These are phyloP conservation scores for Discoglossus pictus DNA, from an alignment of 2,797 vertebrate genomes.

Conservation along the genomic window DNA sequence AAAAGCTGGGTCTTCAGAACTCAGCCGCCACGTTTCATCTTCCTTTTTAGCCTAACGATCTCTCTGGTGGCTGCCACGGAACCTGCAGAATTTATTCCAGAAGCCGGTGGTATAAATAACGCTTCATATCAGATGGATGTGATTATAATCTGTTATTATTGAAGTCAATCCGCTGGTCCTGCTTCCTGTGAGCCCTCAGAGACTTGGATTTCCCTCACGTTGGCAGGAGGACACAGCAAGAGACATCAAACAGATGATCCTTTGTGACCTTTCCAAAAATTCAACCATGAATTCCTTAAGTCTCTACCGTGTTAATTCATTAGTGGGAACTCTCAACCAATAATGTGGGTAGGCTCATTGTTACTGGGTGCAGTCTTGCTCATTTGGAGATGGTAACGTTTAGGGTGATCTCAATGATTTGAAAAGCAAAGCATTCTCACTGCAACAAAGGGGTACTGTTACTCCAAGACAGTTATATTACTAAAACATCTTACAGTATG, in stretches of 20 bases:
- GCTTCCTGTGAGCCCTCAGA: constrained; percentile 10
- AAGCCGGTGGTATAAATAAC: constrained; percentile 45
- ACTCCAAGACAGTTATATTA: no score
- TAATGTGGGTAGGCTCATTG: background rate
- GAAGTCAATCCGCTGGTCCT: constrained; percentile 10
- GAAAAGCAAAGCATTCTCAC: no score
- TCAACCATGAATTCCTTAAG: no score
- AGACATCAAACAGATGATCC: no score
- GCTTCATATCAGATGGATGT: constrained; percentile 24
- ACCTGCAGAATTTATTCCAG: constrained; percentile 42
- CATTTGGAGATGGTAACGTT: no score
- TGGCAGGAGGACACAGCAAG: constrained; percentile 13
- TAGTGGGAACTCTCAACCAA: no score
- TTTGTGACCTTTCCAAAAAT: background rate
- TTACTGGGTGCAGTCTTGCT: no score
- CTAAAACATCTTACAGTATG: no score
- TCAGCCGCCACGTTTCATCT: constrained; percentile 39
- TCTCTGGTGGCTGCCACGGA: constrained; percentile 44
- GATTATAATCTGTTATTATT: constrained; percentile 48
- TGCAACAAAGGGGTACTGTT: no score
- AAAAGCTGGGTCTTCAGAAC: constrained; percentile 50
- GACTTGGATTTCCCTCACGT: constrained; percentile 7
- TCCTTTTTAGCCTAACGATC: constrained; percentile 49
- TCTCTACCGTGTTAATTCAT: no score
- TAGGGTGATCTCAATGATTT: no score